A percentile compares a stretch with the other conserved stretches of the same genome.
Evolutionary conservation across 2,888 invertebrate species (phyloP).

Genomic region (Ommatoiulus sabulosus): DNA sequence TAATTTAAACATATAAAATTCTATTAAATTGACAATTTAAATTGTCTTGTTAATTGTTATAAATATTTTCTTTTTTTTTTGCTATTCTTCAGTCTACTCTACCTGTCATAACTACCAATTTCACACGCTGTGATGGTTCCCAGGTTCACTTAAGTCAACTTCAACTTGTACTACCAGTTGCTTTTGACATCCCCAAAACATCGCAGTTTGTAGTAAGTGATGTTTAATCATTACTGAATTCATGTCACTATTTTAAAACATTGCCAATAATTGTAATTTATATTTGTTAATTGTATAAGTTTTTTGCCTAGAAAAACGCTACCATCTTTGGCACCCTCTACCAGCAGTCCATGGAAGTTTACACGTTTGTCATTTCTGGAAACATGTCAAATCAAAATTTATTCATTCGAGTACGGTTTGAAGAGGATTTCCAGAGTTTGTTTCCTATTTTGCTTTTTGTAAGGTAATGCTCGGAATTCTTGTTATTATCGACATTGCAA

Average conservation of each 20-base stretch:
- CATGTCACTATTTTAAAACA: no score
- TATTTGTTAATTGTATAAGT: not conserved
- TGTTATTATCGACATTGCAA: not conserved
- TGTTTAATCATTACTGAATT: no score
- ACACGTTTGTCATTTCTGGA: not conserved
- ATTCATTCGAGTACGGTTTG: not conserved
- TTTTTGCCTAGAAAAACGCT: not conserved
- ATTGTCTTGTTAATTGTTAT: no score
- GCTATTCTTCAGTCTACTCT: not conserved
- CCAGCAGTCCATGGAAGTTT: not conserved
- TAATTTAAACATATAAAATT: no score
- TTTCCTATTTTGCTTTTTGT: not conserved
- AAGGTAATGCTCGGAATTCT: constrained; percentile 47
- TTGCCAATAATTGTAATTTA: no score
- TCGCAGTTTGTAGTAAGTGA: not conserved
- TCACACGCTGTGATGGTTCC: not conserved
- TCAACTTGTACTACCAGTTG: not conserved
- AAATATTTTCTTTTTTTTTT: no score
- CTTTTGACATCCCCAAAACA: not conserved
- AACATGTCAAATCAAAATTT: not conserved
- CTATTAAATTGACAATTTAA: no score
- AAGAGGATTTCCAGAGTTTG: constrained; percentile 29
- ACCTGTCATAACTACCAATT: not conserved
- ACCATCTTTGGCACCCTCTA: not conserved
- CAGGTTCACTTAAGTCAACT: not conserved